A percentile compares a stretch with the other conserved stretches of the same genome.
Conservation (phyloP, 2,797 vertebrate genomes). For the Helostoma temminkii region DNA sequence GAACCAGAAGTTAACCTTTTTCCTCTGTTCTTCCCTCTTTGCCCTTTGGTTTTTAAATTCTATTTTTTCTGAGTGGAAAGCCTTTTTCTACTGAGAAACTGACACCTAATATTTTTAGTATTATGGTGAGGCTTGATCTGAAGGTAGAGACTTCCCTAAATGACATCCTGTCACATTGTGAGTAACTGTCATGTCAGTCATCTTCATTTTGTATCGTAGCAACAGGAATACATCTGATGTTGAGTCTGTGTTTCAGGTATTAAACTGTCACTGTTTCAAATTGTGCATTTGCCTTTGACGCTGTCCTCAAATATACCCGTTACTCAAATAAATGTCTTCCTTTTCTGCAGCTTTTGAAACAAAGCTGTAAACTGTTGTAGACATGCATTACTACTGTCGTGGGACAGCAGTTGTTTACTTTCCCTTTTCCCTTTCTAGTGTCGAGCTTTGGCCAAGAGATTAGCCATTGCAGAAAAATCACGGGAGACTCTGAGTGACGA, state of each 20-base stretch:
- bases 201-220: conserved; percentile 27
- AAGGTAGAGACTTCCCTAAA: conserved; percentile 25
- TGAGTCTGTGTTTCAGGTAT: conserved; percentile 28
- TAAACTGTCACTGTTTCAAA: conserved; percentile 36
- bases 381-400: conserved; percentile 2
- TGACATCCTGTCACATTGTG: conserved; percentile 18
- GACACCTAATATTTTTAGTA: conserved; percentile 38
- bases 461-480: conserved; percentile 92
- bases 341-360: conserved; percentile 26
- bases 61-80: conserved; percentile 11
- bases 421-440: conserved; percentile 82
- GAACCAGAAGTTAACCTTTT: conserved; percentile 28
- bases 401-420: conserved; percentile 19
- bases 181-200: conserved; percentile 37
- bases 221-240: conserved; percentile 31
- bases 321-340: conserved; percentile 20
- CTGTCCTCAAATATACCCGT: conserved; percentile 16
- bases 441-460: conserved; percentile 93
- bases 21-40: conserved; percentile 33
- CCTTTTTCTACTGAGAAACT: conserved; percentile 2
- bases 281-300: conserved; percentile 23
- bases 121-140: conserved; percentile 30
- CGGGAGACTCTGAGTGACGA: conserved; percentile 90
- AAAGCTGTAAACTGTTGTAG: background rate
- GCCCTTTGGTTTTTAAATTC: conserved; percentile 4